phyloP scores from a whole-genome alignment of 2,113 vertebrate genomes.

The Cettia cetti region DNA sequence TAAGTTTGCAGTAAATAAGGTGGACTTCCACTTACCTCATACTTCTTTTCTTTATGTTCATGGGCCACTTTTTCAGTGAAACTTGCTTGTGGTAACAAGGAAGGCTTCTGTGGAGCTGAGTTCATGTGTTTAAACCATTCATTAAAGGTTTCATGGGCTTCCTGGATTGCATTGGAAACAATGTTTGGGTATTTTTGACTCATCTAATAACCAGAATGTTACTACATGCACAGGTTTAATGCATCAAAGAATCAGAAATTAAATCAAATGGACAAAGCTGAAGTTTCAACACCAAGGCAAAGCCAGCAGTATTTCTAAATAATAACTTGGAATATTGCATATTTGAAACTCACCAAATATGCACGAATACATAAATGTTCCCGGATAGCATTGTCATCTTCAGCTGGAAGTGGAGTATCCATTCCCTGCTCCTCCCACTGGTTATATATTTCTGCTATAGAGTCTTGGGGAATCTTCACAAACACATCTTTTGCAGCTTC shows the following conservation, averaged over 20 bases:
- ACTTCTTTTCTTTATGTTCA: constrained; percentile 94
- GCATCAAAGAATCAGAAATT: not conserved
- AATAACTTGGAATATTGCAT: not conserved
- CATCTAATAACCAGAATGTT: not conserved
- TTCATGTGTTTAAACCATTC: constrained; percentile 97
- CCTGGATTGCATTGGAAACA: constrained; percentile 72
- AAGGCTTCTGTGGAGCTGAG: constrained; percentile 87
- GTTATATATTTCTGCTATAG: constrained; percentile 90
- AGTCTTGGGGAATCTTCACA: constrained; percentile 93
- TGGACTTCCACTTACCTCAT: constrained; percentile 77
- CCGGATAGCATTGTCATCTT: constrained; percentile 93
- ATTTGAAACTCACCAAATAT: constrained; percentile 84
- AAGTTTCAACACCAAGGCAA: not conserved
- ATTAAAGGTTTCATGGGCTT: constrained; percentile 95
- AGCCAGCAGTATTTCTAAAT: not conserved
- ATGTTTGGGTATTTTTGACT: not conserved
- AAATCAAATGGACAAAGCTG: not conserved
- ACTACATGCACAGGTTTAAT: not conserved
- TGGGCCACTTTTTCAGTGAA: constrained; percentile 94
- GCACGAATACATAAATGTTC: constrained; percentile 95
- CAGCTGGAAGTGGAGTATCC: constrained; percentile 82
- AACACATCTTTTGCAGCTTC: constrained; percentile 95
- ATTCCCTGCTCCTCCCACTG: constrained; percentile 88
- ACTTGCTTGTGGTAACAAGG: constrained; percentile 79
- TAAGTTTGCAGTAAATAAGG: not conserved